These are phyloP conservation scores for Esperia sulphurella DNA, from an alignment of 2,888 invertebrate species.

Conservation along the genomic window DNA sequence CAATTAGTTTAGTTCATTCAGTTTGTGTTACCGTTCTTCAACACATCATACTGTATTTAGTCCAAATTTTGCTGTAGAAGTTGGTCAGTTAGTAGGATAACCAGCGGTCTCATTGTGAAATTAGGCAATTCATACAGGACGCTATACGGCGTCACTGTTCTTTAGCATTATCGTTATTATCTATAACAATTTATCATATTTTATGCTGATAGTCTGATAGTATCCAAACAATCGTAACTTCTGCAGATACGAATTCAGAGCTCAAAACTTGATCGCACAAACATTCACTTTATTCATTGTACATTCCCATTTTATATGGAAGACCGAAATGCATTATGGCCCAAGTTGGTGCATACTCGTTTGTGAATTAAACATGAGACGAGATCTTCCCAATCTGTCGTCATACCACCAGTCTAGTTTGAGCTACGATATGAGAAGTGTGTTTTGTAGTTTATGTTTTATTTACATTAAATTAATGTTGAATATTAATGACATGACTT, in stretches of 20 bases:
- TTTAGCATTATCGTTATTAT: background rate
- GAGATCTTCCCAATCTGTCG: conserved; percentile 66
- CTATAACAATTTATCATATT: no score
- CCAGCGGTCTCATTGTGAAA: no score
- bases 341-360: conserved; percentile 43
- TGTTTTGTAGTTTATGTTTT: background rate
- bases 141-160: no score
- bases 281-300: conserved; percentile 44
- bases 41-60: no score
- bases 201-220: no score
- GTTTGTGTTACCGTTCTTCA: no score
- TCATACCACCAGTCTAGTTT: conserved; percentile 31
- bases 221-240: background rate
- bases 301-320: conserved; percentile 44
- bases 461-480: no score
- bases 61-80: no score
- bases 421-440: conserved; percentile 21
- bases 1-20: no score
- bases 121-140: no score
- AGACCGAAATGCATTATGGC: conserved; percentile 54
- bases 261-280: background rate
- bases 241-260: background rate
- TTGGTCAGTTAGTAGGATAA: no score
- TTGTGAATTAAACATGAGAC: conserved; percentile 70
- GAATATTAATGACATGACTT: no score